phyloP scores from a whole-genome alignment of 1,140 invertebrate species.

The Nomia melanderi region DNA sequence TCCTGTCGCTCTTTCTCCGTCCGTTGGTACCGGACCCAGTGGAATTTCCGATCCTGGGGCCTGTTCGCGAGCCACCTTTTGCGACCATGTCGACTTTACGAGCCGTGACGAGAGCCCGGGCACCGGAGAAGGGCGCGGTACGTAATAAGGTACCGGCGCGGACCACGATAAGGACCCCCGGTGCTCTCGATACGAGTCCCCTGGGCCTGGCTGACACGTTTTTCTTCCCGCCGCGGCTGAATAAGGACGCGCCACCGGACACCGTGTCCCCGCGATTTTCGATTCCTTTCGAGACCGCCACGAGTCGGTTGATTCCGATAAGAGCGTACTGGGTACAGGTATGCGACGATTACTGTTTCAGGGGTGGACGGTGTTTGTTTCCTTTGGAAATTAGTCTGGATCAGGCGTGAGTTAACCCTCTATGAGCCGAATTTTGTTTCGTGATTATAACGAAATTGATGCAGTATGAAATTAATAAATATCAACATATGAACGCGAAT shows the following conservation, averaged over 20 bases:
- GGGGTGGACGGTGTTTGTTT: no score
- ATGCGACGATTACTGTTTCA: no score
- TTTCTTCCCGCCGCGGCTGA: constrained; percentile 1
- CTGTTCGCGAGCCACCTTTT: constrained; percentile 45
- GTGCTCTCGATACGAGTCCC: constrained; percentile 50
- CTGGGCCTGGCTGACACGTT: constrained; percentile 8
- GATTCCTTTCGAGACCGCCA: background rate
- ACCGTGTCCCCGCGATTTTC: background rate
- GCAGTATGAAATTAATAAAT: no score
- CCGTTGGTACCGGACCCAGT: background rate
- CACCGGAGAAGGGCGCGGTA: constrained; percentile 19
- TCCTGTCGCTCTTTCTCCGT: no score
- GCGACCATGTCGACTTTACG: constrained; percentile 59
- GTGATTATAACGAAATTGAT: no score
- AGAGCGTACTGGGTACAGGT: no score
- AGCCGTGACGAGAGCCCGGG: constrained; percentile 51
- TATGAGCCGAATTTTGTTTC: no score
- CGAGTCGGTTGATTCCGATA: no score
- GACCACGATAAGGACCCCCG: constrained; percentile 48
- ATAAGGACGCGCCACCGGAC: constrained; percentile 31
- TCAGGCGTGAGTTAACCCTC: no score
- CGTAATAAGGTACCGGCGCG: constrained; percentile 52
- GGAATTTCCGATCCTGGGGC: constrained; percentile 28
- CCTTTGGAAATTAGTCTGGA: no score
- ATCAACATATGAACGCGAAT: no score